These are phyloP conservation scores for Brachionichthys hirsutus DNA, from an alignment of 2,113 vertebrate genomes.

Conservation along the genomic window DNA sequence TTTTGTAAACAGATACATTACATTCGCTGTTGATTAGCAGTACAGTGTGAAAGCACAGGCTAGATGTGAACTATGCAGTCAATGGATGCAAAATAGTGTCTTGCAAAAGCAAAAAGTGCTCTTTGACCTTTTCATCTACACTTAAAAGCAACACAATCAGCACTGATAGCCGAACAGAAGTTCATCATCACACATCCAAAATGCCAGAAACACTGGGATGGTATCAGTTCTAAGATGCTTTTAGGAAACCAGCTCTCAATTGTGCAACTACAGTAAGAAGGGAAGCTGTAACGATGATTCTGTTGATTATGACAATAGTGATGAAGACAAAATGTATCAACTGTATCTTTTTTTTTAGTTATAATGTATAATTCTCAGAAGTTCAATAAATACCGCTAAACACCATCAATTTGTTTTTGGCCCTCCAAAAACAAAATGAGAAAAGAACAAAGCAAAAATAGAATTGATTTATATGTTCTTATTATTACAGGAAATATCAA, in stretches of 20 bases:
- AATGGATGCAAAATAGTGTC: background rate
- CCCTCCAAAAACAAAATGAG: background rate
- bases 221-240: constrained; percentile 49
- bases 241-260: constrained; percentile 58
- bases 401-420: constrained; percentile 10
- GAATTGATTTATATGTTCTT: background rate
- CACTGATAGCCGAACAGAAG: constrained; percentile 4
- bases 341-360: background rate
- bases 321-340: too few relatives aligned
- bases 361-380: background rate
- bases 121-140: background rate
- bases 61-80: background rate
- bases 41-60: too few relatives aligned
- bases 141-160: constrained; percentile 4
- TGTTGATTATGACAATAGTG: constrained; percentile 55
- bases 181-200: background rate
- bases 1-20: constrained; percentile 17
- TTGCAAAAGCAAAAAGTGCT: background rate
- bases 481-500: constrained; percentile 9
- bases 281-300: constrained; percentile 31
- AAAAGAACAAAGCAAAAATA: constrained; percentile 2
- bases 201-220: constrained; percentile 17
- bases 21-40: background rate
- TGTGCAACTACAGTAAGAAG: constrained; percentile 55
- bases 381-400: constrained; percentile 16